Evolutionary conservation across 2,797 vertebrate species (phyloP).

Genomic region (Galaxias olidus): DNA sequence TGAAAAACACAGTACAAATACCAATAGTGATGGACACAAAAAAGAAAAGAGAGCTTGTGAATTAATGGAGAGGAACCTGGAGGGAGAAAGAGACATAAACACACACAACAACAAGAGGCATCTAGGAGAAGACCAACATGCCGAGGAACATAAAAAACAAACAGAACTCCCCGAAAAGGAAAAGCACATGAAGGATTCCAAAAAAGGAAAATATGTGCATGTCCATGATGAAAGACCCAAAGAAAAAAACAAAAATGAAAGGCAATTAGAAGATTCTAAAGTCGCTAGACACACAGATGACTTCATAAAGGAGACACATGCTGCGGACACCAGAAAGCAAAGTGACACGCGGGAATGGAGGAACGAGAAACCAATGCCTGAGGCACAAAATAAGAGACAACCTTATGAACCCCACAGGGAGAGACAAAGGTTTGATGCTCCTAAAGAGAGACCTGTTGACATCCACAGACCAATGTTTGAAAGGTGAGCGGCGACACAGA

Average conservation of each 20-base stretch:
- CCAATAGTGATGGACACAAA: constrained; percentile 40
- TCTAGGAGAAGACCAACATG: constrained; percentile 17
- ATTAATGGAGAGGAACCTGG: neutral
- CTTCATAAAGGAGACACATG: neutral
- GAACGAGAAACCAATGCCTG: constrained; percentile 26
- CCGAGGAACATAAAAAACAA: neutral
- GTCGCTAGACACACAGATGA: constrained; percentile 44
- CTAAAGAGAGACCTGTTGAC: constrained; percentile 39
- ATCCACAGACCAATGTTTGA: constrained; percentile 57
- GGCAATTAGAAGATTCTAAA: constrained; percentile 46
- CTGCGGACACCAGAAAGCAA: constrained; percentile 23
- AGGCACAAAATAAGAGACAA: constrained; percentile 22
- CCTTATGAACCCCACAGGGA: constrained; percentile 11
- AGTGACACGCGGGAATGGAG: constrained; percentile 38
- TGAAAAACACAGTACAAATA: constrained; percentile 59
- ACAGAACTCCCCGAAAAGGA: constrained; percentile 45
- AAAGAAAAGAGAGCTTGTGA: constrained; percentile 31
- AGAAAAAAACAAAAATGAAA: constrained; percentile 54
- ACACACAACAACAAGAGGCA: constrained; percentile 24
- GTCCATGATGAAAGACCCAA: too few species aligned
- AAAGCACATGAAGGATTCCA: constrained; percentile 33
- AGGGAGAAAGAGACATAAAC: constrained; percentile 34
- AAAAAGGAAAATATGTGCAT: constrained; percentile 38
- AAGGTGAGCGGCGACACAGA: constrained; percentile 58
- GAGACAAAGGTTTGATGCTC: neutral